Evolutionary conservation across 2,113 vertebrate species (phyloP).

Genomic region (Willisornis vidua): DNA sequence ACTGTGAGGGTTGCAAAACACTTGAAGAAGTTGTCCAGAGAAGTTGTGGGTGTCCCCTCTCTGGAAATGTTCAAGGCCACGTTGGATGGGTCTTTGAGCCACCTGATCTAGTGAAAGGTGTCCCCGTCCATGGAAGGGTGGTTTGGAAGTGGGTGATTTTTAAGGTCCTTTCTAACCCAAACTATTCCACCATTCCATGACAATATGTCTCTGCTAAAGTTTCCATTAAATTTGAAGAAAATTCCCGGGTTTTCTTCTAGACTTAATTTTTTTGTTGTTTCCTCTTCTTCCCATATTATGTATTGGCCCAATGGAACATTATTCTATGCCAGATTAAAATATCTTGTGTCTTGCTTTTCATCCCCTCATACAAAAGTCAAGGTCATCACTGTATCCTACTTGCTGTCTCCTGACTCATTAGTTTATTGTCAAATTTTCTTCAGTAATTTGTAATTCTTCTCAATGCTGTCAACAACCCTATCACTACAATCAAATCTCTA

Average conservation of each 20-base stretch:
- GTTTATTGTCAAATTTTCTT: constrained; percentile 2
- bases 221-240: not conserved
- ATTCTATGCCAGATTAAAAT: not conserved
- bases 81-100: not conserved
- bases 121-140: not conserved
- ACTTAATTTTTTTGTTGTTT: not conserved
- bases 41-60: not conserved
- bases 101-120: not conserved
- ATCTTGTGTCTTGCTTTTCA: not conserved
- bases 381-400: not conserved
- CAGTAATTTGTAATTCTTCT: constrained; percentile 5
- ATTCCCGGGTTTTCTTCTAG: not conserved
- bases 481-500: not conserved
- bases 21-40: not conserved
- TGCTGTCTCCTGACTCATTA: not conserved
- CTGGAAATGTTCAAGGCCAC: not conserved
- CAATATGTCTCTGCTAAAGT: not conserved
- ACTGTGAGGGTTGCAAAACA: accelerated
- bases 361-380: not conserved
- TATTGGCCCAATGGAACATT: not conserved
- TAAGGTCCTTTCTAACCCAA: not conserved
- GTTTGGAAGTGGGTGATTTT: not conserved
- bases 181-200: not conserved
- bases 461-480: constrained; percentile 1
- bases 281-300: not conserved